Evolutionary conservation across 2,888 invertebrate genomes (phyloP), one percentile per base, ranked within the genome.

Genomic region (Laspeyria flexula): DNA sequence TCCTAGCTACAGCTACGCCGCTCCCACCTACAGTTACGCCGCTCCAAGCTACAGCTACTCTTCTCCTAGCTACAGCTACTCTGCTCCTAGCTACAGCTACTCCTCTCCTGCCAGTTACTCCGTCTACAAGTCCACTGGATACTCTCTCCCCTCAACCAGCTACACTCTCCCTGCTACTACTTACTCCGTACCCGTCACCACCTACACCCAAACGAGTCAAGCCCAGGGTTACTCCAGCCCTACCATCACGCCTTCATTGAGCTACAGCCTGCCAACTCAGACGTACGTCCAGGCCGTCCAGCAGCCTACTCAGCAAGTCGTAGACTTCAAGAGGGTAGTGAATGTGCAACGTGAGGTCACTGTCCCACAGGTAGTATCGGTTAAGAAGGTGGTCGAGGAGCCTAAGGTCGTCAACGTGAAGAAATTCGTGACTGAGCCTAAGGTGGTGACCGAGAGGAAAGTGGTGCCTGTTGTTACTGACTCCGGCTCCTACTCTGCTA

Each of bases 261-360:
- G 41, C 23, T 51, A 55, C 46, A 46, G 7, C 1, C 25, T 42
- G 1, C 45, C 44, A 9, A 12, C 23, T 9, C 10, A 16, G 12
- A 7, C 12, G 1, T 52, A 40, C 34, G 25, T 43, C 13, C 21
- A 25, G 11, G 1, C 25, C 10, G 18, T 29, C 25, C 30, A 40
- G 3, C 21, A 23, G 12, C 41, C 45, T 0, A 10, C 38, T 10
- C 29, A 34, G 23, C 37, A 38, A n/a, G 56, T 65, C 0, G 34
- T 67, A 12, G 10, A 55, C 15, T 39, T 67, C 23, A 55, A 13
- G 11, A 67, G 68, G 40, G 60, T 67, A 7, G 68, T 67, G 16
- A 65, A 68, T 44, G 68, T 67, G 9, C 65, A 67, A 42, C 67
- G 68, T 16, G 67, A 67, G 38, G 47, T 67, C 11, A 51, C 53